Conservation (phyloP, 2,797 vertebrate genomes). For the Phaenicophaeus curvirostris region DNA sequence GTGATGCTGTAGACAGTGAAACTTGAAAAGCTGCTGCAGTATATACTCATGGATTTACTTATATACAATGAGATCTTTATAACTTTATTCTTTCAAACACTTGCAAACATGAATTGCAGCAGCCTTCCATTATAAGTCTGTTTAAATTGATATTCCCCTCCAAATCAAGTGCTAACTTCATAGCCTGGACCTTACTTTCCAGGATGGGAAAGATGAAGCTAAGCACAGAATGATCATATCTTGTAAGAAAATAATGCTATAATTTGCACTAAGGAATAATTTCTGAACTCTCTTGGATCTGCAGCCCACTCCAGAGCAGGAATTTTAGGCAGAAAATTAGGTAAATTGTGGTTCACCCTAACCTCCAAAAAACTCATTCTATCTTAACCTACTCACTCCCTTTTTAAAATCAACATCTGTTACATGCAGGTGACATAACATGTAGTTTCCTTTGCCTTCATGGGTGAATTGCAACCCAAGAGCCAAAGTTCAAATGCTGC, state of each 20-base stretch:
- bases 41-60: neutral
- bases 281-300: neutral
- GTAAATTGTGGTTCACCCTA: neutral
- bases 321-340: neutral
- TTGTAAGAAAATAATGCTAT: neutral
- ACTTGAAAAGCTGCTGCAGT: neutral
- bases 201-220: neutral
- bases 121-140: neutral
- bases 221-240: neutral
- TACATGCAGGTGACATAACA: neutral
- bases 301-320: neutral
- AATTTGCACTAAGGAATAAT: neutral
- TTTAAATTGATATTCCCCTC: neutral
- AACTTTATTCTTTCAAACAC: neutral
- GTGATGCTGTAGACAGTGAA: neutral
- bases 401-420: neutral
- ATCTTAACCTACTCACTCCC: neutral
- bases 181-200: neutral
- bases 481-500: neutral
- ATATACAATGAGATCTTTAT: neutral
- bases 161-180: neutral
- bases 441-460: neutral
- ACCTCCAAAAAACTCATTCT: neutral
- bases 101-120: neutral
- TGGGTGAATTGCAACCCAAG: neutral